These are phyloP conservation scores for Meriones psammophilus DNA, from an alignment of 2,797 vertebrate species.

Conservation along the genomic window DNA sequence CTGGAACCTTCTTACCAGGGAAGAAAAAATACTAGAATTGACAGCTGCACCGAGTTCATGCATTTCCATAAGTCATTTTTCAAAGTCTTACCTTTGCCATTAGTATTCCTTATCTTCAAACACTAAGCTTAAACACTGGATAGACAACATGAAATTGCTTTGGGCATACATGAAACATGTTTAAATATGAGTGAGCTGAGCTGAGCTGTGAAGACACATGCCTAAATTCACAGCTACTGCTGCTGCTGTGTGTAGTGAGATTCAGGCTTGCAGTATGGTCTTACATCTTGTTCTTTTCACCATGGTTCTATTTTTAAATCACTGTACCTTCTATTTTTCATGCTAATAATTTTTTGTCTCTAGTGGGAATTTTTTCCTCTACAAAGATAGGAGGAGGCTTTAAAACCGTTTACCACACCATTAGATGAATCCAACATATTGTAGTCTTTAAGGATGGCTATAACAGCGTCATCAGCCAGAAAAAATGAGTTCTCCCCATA, in stretches of 20 bases:
- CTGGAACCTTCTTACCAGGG: background rate
- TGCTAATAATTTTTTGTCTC: constrained; percentile 56
- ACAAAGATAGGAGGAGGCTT: background rate
- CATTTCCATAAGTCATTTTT: background rate
- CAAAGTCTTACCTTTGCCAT: background rate
- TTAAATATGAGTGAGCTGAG: background rate
- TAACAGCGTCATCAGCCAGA: background rate
- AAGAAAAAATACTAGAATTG: background rate
- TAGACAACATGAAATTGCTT: background rate
- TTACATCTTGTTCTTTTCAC: background rate
- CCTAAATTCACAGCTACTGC: background rate
- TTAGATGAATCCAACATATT: background rate
- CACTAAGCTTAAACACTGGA: background rate
- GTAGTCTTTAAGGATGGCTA: background rate
- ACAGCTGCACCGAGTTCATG: background rate
- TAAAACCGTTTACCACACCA: constrained; percentile 19
- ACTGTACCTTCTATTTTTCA: constrained; percentile 50
- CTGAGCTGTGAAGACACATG: background rate
- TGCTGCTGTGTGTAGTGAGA: background rate
- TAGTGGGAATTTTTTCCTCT: background rate
- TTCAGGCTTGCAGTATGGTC: background rate
- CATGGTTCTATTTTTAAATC: constrained; percentile 38
- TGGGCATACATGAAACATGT: background rate
- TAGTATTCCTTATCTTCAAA: background rate
- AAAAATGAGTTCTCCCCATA: background rate